Conservation (phyloP, 2,797 vertebrate genomes). For the Oreonectes daqikongensis region DNA sequence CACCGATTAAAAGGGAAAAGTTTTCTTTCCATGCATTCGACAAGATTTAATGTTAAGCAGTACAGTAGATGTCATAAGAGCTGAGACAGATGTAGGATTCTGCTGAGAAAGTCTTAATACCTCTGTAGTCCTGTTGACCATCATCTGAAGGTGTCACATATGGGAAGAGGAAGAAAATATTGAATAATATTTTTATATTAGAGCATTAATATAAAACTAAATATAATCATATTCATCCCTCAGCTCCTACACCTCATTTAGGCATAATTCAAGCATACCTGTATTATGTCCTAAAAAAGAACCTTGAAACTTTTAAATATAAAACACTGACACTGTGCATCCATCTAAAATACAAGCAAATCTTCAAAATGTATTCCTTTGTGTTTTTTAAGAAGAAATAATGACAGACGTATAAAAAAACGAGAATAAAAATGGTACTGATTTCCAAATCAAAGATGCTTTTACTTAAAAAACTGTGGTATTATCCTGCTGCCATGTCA, state of each 20-base stretch:
- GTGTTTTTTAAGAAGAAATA: too few relatives aligned
- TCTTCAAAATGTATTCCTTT: background rate
- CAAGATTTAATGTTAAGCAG: slow-evolving; percentile 5
- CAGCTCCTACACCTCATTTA: too few relatives aligned
- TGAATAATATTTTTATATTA: background rate
- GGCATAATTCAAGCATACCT: too few relatives aligned
- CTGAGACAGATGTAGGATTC: slow-evolving; percentile 8
- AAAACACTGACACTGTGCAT: background rate
- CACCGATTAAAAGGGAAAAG: slow-evolving; percentile 6
- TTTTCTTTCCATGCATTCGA: slow-evolving; percentile 30
- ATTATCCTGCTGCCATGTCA: too few relatives aligned
- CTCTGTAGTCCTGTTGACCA: slow-evolving; percentile 99
- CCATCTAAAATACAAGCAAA: background rate
- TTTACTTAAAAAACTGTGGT: too few relatives aligned
- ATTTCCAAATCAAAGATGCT: too few relatives aligned
- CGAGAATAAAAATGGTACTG: too few relatives aligned
- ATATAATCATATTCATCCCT: too few relatives aligned
- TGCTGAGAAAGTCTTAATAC: slow-evolving; percentile 76
- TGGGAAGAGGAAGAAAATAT: slow-evolving; percentile 74
- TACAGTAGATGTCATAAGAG: slow-evolving; percentile 16
- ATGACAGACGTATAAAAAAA: too few relatives aligned
- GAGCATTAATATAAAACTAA: background rate
- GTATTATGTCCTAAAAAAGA: too few relatives aligned
- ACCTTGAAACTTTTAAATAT: too few relatives aligned
- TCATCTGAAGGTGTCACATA: slow-evolving; percentile 91